Conservation (phyloP, 2,888 invertebrate species). For the Aphrophora alni region DNA sequence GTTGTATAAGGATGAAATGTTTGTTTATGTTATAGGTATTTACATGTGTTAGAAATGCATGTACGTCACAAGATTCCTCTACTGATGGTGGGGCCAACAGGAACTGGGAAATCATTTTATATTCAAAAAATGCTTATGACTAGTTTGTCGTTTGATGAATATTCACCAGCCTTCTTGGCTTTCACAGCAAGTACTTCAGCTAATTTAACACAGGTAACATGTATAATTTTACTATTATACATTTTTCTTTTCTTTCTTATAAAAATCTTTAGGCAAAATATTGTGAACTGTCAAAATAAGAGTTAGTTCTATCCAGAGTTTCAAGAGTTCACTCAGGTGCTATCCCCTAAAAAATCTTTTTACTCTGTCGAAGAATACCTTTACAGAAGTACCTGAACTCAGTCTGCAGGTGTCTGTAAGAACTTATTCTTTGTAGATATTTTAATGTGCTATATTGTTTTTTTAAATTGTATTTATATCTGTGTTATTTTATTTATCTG, state of each 20-base stretch:
- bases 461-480: too few relatives aligned
- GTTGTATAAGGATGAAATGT: neutral
- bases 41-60: conserved; percentile 75
- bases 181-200: conserved; percentile 85
- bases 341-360: too few relatives aligned
- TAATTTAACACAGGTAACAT: conserved; percentile 79
- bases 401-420: too few relatives aligned
- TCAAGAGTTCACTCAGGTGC: too few relatives aligned
- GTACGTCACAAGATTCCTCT: conserved; percentile 72
- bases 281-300: neutral
- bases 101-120: conserved; percentile 87
- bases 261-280: too few relatives aligned
- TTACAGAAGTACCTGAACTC: too few relatives aligned
- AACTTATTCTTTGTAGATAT: too few relatives aligned
- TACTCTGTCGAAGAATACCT: too few relatives aligned
- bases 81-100: conserved; percentile 81
- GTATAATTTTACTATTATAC: neutral
- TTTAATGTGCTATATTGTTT: too few relatives aligned
- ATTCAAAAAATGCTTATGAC: conserved; percentile 75
- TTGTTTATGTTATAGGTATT: conserved; percentile 68
- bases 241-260: too few relatives aligned
- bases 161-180: conserved; percentile 78
- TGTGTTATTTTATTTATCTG: too few relatives aligned
- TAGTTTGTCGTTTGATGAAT: conserved; percentile 70
- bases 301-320: too few relatives aligned